Evolutionary conservation across 2,797 vertebrate species (phyloP), one percentile per base, ranked within the genome.

Genomic region (Onychomys torridus): DNA sequence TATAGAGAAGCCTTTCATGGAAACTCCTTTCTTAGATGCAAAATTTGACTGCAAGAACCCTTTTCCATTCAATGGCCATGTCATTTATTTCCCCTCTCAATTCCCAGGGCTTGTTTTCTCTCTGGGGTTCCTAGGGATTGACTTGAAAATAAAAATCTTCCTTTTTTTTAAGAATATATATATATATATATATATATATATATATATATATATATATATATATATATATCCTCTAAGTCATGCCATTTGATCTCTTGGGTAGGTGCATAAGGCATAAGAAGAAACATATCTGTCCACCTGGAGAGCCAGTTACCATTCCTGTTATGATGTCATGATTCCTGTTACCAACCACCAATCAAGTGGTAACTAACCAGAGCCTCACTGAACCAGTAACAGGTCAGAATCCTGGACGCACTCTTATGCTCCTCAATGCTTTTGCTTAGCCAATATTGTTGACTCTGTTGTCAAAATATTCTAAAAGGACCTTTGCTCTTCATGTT

Each of bases 141-240:
- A 78, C 55, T 88, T 90, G 77, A 82, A 86, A 94, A 94, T 19
- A 69, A 91, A 91, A 93, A 81, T 57, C 46, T 76, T 19, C 23
- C 73, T 19, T 73, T 17, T 89, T 90, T 77, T 92, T 6, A 57
- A 71, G 69, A 76, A 82, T 92, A 25, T 81, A 46, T 17, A 34
- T 76, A 46, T 90, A 61, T 43, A 82, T 92, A 25, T 81, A 46
- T 17, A 34, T 76, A 46, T 90, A 61, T 43, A 82, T 92, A 25
- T 81, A 46, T 17, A 34, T 76, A 46, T 90, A 61, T 43, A 82
- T 92, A 25, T 81, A 46, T 17, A 34, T 76, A 82, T 92, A 25
- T 81, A 46, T 17, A 34, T 76, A 46, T 90, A 61, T 43, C 17
- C 21, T 89, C 46, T 7, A 27, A n/a, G 46, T 61, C 49, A 23